Evolutionary conservation across 37 sponge, comb jelly and placozoan genomes (phyloP).

Genomic region (Amphimedon queenslandica): DNA sequence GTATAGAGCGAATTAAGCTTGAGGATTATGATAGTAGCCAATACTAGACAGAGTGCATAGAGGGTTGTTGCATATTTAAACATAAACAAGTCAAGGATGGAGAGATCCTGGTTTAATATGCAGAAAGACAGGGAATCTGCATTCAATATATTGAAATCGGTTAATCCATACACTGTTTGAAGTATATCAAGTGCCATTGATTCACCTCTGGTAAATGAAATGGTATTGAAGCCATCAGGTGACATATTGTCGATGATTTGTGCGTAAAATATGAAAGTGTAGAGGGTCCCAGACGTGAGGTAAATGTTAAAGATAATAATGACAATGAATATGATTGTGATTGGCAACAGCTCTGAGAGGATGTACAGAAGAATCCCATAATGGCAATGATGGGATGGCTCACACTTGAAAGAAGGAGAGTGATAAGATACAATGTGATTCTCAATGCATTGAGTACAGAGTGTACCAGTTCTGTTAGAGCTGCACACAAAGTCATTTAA

Average conservation of each 20-base stretch:
- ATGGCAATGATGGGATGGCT: neutral
- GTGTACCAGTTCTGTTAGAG: no score
- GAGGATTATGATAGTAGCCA: neutral
- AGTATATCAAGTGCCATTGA: neutral
- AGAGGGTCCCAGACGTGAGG: no score
- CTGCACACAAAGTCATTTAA: no score
- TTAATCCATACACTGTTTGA: constrained; percentile 1
- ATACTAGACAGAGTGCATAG: constrained; percentile 21
- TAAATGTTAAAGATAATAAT: no score
- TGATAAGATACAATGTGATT: no score
- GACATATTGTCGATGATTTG: no score
- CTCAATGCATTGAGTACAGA: constrained; percentile 21
- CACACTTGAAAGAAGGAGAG: no score
- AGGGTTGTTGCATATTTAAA: constrained; percentile 27
- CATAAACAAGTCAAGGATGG: neutral
- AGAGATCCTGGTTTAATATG: constrained; percentile 13
- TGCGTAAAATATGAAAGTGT: no score
- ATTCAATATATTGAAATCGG: constrained; percentile 15
- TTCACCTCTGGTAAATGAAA: neutral
- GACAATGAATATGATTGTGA: no score
- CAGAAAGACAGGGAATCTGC: constrained; percentile 25
- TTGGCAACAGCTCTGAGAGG: no score
- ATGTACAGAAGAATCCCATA: no score
- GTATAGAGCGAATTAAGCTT: neutral
- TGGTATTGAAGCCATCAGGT: no score